Conservation (phyloP, 1,140 invertebrate genomes). For the Micrasema minimum region DNA sequence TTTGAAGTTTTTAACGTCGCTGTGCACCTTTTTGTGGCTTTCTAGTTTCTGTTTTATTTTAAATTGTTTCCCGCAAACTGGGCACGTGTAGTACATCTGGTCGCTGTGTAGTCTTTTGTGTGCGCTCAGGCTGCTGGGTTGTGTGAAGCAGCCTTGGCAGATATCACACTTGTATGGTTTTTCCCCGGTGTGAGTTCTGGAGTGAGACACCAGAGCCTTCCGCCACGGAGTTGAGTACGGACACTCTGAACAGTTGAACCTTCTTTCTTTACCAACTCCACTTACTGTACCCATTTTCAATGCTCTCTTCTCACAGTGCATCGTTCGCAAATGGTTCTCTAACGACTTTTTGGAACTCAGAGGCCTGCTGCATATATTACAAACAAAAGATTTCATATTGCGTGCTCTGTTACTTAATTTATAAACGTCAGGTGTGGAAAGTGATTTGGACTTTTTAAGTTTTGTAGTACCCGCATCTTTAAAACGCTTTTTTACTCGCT, state of each 20-base stretch:
- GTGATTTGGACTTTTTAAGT: too few species aligned
- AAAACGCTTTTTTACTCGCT: neutral
- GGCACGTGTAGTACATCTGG: constrained; percentile 67
- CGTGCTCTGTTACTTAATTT: too few species aligned
- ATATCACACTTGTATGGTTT: constrained; percentile 60
- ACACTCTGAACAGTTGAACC: constrained; percentile 62
- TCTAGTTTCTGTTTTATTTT: constrained; percentile 64
- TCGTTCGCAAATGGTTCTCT: constrained; percentile 28
- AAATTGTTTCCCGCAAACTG: constrained; percentile 72
- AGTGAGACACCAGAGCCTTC: constrained; percentile 63
- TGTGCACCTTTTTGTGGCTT: constrained; percentile 61
- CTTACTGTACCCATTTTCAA: constrained; percentile 45
- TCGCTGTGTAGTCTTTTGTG: constrained; percentile 66
- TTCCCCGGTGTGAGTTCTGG: constrained; percentile 67
- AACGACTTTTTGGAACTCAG: constrained; percentile 31
- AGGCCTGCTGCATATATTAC: constrained; percentile 37
- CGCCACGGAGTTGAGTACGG: constrained; percentile 59
- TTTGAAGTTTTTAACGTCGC: constrained; percentile 56
- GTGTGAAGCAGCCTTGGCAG: constrained; percentile 70
- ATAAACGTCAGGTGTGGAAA: too few species aligned
- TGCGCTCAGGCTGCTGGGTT: constrained; percentile 63
- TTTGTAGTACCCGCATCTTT: constrained; percentile 5
- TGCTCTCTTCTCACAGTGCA: constrained; percentile 52
- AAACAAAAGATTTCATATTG: constrained; percentile 15
- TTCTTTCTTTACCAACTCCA: constrained; percentile 56